phyloP scores from a whole-genome alignment of 2,888 invertebrate species.

The Diachrysia chrysitis region DNA sequence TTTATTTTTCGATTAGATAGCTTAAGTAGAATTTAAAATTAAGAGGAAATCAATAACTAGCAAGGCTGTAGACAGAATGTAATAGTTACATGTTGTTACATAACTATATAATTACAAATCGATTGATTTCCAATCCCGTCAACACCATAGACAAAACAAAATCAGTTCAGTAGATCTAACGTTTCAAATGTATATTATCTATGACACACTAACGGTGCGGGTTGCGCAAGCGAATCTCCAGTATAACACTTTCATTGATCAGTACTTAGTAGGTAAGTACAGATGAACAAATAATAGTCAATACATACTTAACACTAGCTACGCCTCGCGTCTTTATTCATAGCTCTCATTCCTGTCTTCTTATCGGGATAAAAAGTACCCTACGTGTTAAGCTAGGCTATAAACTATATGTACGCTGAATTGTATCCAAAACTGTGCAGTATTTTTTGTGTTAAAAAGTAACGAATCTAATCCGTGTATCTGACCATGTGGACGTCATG shows the following conservation, averaged over 20 bases:
- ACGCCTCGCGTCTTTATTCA: too few species aligned
- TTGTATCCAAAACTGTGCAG: too few species aligned
- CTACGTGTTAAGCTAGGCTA: too few species aligned
- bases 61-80: neutral
- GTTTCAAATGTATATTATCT: conserved; percentile 10
- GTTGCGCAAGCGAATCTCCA: conserved; percentile 29
- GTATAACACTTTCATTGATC: conserved; percentile 49
- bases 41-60: too few species aligned
- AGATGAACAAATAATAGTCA: conserved; percentile 10
- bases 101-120: neutral
- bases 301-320: neutral
- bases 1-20: too few species aligned
- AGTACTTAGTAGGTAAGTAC: conserved; percentile 11
- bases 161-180: neutral
- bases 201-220: conserved; percentile 25
- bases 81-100: neutral
- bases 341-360: too few species aligned
- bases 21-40: too few species aligned
- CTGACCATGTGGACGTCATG: too few species aligned
- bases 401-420: too few species aligned
- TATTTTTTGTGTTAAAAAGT: too few species aligned
- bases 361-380: too few species aligned
- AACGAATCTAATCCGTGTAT: too few species aligned
- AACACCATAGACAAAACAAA: neutral
- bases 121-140: neutral